Conservation (phyloP, 2,797 vertebrate genomes). For the Enteromius treurensis region DNA sequence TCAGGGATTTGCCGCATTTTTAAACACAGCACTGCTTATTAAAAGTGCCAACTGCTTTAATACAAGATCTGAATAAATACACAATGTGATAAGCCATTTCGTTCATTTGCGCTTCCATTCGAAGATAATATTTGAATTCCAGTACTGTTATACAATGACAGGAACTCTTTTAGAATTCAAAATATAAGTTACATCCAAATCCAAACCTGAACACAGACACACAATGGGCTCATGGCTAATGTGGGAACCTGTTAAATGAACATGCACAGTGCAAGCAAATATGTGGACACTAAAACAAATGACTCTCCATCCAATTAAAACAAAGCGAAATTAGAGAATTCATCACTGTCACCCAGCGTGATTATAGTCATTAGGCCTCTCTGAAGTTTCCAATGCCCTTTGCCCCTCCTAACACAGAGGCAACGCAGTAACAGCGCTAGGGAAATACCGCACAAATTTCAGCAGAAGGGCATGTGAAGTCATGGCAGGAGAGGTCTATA, state of each 20-base stretch:
- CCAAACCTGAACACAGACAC: background rate
- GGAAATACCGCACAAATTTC: constrained; percentile 11
- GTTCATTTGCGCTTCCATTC: background rate
- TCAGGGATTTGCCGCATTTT: too few species aligned
- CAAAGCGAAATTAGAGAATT: constrained; percentile 83
- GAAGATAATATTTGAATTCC: background rate
- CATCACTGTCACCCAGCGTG: constrained; percentile 80
- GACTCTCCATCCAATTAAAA: constrained; percentile 83
- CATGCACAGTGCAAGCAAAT: constrained; percentile 17
- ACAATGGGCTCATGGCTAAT: constrained; percentile 18
- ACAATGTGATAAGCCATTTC: background rate
- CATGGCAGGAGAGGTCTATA: background rate
- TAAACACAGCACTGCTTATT: too few species aligned
- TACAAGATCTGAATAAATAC: background rate
- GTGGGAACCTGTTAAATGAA: constrained; percentile 33
- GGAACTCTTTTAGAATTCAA: background rate
- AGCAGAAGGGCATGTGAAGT: constrained; percentile 25
- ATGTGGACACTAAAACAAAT: constrained; percentile 67
- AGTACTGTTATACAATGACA: background rate
- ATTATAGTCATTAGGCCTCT: constrained; percentile 79
- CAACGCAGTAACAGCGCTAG: constrained; percentile 28
- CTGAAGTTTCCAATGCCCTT: constrained; percentile 63
- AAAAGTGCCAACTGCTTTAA: background rate
- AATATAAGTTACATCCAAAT: constrained; percentile 6
- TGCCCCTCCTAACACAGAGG: constrained; percentile 49